A percentile compares a stretch with the other conserved stretches of the same genome.
Conservation (phyloP, 2,113 vertebrate genomes). For the Ciconia boyciana region DNA sequence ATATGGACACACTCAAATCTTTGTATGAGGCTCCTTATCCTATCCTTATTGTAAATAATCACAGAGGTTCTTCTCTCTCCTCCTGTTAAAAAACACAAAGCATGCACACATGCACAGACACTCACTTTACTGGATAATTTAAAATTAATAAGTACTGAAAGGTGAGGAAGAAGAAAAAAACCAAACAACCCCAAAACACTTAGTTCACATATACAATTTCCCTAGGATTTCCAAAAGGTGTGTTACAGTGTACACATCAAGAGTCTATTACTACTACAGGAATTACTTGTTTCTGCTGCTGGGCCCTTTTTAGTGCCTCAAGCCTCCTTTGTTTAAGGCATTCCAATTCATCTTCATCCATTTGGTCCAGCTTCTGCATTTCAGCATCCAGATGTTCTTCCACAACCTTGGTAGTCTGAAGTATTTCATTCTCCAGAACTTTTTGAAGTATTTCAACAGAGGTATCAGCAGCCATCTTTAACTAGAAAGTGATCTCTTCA, state of each 20-base stretch:
- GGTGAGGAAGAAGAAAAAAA: neutral
- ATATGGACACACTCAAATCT: neutral
- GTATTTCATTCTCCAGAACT: constrained; percentile 85
- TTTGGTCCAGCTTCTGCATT: constrained; percentile 85
- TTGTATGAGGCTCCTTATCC: neutral
- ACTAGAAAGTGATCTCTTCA: neutral
- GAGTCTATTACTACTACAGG: neutral
- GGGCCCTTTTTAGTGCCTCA: constrained; percentile 89
- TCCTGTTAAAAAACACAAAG: neutral
- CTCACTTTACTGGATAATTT: neutral
- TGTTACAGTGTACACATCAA: neutral
- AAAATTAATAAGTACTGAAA: neutral
- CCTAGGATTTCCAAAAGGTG: neutral
- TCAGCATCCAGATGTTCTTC: constrained; percentile 91
- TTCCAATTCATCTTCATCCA: constrained; percentile 94
- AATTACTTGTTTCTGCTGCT: constrained; percentile 96
- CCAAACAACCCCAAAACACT: neutral
- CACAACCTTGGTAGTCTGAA: constrained; percentile 84
- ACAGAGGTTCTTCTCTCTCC: neutral
- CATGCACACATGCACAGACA: neutral
- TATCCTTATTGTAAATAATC: neutral
- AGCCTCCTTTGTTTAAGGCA: constrained; percentile 88
- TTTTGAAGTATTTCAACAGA: constrained; percentile 84
- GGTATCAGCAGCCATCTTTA: constrained; percentile 81
- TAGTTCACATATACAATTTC: neutral